Percentiles rank a stretch among this genome's conserved stretches.
phyloP scores from a whole-genome alignment of 2,888 invertebrate genomes.

The Laspeyria flexula region DNA sequence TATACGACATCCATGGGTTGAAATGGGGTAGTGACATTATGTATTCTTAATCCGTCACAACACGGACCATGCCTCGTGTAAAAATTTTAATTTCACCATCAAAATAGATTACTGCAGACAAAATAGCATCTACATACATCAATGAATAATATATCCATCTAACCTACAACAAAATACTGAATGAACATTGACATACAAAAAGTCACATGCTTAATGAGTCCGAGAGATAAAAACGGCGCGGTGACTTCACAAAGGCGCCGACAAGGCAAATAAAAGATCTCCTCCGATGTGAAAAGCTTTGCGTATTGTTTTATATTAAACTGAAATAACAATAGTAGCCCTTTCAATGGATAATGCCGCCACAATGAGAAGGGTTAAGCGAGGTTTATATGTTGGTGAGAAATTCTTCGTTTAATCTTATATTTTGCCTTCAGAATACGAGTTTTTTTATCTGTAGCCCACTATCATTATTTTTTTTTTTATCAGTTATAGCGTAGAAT shows the following conservation, averaged over 20 bases:
- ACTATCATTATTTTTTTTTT: too few species aligned
- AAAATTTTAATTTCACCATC: too few species aligned
- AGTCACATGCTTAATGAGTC: slow-evolving; percentile 72
- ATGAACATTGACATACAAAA: slow-evolving; percentile 51
- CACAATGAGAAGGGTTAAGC: slow-evolving; percentile 71
- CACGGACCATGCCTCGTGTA: too few species aligned
- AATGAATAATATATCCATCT: slow-evolving; percentile 51
- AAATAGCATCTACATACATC: slow-evolving; percentile 3
- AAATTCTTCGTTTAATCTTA: too few species aligned
- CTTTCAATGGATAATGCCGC: slow-evolving; percentile 82
- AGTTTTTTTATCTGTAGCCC: too few species aligned
- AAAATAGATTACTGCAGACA: too few species aligned
- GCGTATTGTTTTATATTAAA: slow-evolving; percentile 85
- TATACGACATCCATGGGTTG: too few species aligned
- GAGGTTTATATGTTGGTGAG: slow-evolving; percentile 57
- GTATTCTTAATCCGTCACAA: too few species aligned
- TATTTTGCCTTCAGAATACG: too few species aligned
- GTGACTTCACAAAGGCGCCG: slow-evolving; percentile 74
- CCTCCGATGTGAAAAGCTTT: slow-evolving; percentile 72
- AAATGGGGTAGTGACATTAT: too few species aligned
- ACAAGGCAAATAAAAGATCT: slow-evolving; percentile 75
- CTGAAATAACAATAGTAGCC: slow-evolving; percentile 85
- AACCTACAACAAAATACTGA: slow-evolving; percentile 52
- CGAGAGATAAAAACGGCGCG: slow-evolving; percentile 73
- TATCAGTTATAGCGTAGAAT: too few species aligned